Conservation (phyloP, 64 coral and sea anemone genomes). For the Catalaphyllia jardinei region DNA sequence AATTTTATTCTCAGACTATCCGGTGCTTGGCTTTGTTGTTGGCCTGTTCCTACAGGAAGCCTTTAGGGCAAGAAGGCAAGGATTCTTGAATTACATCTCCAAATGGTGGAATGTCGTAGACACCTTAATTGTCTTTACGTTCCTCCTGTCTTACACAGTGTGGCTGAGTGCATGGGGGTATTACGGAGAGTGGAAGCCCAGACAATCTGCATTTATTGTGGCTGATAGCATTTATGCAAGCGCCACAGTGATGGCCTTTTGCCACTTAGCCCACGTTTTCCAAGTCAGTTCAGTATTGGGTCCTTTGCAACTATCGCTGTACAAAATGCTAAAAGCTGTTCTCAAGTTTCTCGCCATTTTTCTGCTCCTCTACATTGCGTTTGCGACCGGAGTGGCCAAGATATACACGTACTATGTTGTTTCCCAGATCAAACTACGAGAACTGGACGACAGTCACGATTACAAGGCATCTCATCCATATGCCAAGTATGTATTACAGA, state of each 20-base stretch:
- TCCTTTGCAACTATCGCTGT: conserved; percentile 40
- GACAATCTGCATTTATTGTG: background rate
- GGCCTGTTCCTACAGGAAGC: background rate
- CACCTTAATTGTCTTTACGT: background rate
- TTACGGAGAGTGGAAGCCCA: background rate
- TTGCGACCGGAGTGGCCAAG: conserved; percentile 4
- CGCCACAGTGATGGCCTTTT: background rate
- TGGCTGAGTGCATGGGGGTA: background rate
- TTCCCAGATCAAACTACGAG: background rate
- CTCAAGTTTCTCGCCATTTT: conserved; percentile 41
- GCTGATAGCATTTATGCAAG: background rate
- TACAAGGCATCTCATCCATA: background rate
- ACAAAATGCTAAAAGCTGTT: conserved; percentile 34
- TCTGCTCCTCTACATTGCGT: conserved; percentile 11
- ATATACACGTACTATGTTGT: conserved; percentile 48
- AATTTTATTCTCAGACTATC: background rate
- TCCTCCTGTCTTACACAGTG: background rate
- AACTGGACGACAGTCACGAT: background rate
- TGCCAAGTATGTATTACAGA: background rate
- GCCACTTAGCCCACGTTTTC: conserved; percentile 7
- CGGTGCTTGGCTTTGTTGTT: background rate
- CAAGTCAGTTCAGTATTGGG: conserved; percentile 49
- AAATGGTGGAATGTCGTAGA: conserved; percentile 27
- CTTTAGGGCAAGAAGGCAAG: background rate
- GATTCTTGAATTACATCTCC: background rate